Base-by-base conservation (phyloP, 2,797 vertebrate genomes). In the Coregonus suidteri region DNA sequence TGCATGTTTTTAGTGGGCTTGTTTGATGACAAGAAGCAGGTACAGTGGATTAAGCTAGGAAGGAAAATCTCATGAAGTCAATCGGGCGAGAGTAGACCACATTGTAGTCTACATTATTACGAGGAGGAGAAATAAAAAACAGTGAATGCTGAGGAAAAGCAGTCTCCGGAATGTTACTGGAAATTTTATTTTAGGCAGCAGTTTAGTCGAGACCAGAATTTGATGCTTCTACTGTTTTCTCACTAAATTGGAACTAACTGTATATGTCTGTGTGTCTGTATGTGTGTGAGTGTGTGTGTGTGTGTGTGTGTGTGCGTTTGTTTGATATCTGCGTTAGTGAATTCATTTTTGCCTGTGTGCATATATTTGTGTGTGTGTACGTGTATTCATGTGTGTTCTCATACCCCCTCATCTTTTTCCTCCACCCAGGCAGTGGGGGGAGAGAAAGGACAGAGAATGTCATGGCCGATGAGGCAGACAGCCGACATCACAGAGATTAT, bases 391-490 rank as follows among this genome's bases (percentile, higher is more conserved):
- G 56, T 59, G n/a, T 64, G 59, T 30, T 30, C 20, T 30, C 59
- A n/a, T 14, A 15, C 64, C 64, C 25, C 64, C 3, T 66, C 64
- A 35, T 67, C 25, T 31, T 35, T 67, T 31, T 16, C 30, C 31
- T 35, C 4, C 4, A 67, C 88, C 53, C 51, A 94, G 92, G 93
- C 88, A 89, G 91, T 86, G 89, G 91, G 90, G 87, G 93, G 92
- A 91, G 91, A 92, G 93, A 91, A 92, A 93, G 92, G 93, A 94
- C 91, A 93, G 88, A 87, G 92, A 94, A 93, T 93, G 90, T 94
- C 93, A 93, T 79, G 87, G 88, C 91, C 90, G 85, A 87, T 91
- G 91, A 93, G 91, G 91, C 89, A 91, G 86, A 92, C 88, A 74
- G 86, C 86, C 80, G 89, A 95, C 93, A 94, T 95, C 93, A 93